A percentile compares a stretch with the other conserved stretches of the same genome.
Conservation (phyloP, 2,113 vertebrate species). For the Epinephelus lanceolatus region DNA sequence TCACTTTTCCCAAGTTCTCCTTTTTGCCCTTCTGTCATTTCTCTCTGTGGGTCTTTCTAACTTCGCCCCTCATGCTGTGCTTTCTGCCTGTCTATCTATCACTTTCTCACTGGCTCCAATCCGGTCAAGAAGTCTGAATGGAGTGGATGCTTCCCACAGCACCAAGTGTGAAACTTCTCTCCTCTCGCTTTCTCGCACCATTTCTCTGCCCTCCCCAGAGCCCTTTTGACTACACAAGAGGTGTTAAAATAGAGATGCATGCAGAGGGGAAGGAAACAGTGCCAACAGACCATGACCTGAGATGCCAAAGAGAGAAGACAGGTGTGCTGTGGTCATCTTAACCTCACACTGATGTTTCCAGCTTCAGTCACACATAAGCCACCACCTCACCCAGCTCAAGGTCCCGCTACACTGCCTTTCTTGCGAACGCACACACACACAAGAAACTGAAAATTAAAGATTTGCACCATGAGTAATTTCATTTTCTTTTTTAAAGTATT, state of each 20-base stretch:
- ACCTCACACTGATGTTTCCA: background rate
- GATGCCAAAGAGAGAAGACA: background rate
- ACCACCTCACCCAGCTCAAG: background rate
- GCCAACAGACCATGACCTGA: slow-evolving; percentile 1
- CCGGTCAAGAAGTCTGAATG: background rate
- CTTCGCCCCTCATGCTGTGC: background rate
- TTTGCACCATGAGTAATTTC: no score
- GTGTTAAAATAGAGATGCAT: slow-evolving; percentile 21
- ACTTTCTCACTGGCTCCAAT: background rate
- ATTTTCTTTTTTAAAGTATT: no score
- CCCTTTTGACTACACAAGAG: background rate
- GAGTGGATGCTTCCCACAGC: slow-evolving; percentile 11
- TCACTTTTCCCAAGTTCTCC: slow-evolving; percentile 17
- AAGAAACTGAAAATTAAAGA: background rate
- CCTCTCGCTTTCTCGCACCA: background rate
- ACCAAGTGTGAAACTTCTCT: background rate
- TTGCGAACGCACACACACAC: background rate
- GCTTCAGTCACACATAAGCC: slow-evolving; percentile 5
- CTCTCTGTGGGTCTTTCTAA: background rate
- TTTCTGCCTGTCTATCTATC: background rate
- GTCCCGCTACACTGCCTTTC: background rate
- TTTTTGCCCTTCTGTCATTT: background rate
- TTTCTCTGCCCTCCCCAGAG: background rate
- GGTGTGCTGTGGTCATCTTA: slow-evolving; percentile 14
- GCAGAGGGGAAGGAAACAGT: slow-evolving; percentile 8